Evolutionary conservation across 2,113 vertebrate species (phyloP).

Genomic region (Donacobius atricapilla): DNA sequence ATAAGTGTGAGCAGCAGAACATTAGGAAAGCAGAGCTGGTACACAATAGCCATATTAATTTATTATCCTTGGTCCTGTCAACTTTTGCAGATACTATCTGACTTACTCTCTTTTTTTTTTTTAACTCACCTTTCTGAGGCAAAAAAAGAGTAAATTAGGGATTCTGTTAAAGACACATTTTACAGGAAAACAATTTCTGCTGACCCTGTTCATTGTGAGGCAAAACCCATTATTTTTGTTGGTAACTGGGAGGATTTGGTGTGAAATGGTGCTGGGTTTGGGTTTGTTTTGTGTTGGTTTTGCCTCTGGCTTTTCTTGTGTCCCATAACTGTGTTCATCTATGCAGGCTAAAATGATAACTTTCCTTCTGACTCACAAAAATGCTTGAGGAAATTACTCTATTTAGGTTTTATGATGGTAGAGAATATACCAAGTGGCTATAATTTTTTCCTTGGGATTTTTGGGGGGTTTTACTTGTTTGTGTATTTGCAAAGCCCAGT

Average conservation of each 20-base stretch:
- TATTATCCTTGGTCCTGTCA: background rate
- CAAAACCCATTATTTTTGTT: background rate
- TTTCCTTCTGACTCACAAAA: background rate
- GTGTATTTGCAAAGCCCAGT: background rate
- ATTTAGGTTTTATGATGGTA: background rate
- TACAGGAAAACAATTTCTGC: background rate
- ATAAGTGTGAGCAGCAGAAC: background rate
- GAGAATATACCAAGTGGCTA: background rate
- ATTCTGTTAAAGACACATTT: background rate
- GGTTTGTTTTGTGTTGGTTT: background rate
- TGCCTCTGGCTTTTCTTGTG: background rate
- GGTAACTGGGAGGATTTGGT: background rate
- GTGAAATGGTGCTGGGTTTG: background rate
- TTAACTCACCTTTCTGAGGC: background rate
- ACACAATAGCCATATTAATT: background rate
- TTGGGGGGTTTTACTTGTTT: background rate
- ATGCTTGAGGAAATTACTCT: background rate
- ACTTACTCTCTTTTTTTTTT: background rate
- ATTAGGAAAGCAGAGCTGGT: background rate
- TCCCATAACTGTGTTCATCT: background rate
- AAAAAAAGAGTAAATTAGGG: background rate
- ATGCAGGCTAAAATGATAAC: background rate
- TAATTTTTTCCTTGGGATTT: background rate
- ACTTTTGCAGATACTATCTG: background rate
- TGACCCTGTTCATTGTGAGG: background rate